Percentiles rank a stretch among this genome's conserved stretches.
These are phyloP conservation scores for Nerophis lumbriciformis DNA, from an alignment of 2,113 vertebrate genomes.

Conservation along the genomic window DNA sequence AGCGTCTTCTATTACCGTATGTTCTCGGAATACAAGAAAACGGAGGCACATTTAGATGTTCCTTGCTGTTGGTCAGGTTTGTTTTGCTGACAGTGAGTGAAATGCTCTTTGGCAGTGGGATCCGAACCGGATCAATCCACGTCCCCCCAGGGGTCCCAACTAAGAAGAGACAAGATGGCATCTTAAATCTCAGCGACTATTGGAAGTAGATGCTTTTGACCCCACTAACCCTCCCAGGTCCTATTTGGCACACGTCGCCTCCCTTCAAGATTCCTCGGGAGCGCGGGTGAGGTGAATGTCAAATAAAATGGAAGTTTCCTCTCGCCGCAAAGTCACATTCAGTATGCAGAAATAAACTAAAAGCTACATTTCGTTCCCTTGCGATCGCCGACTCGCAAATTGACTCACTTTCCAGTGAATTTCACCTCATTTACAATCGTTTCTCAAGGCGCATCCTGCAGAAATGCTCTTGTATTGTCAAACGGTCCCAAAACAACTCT, in stretches of 20 bases:
- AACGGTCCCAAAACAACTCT: no score
- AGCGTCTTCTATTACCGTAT: slow-evolving; percentile 1
- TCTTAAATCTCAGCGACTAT: slow-evolving; percentile 12
- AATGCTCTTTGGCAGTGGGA: slow-evolving; percentile 30
- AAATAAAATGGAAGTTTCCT: slow-evolving; percentile 4
- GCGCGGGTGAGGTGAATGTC: slow-evolving; percentile 2
- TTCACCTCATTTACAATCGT: neutral
- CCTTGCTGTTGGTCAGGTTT: slow-evolving; percentile 26
- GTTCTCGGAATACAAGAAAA: slow-evolving; percentile 10
- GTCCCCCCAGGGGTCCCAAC: slow-evolving; percentile 27
- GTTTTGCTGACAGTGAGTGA: slow-evolving; percentile 40
- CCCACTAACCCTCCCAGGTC: neutral
- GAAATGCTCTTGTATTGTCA: no score
- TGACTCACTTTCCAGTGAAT: neutral
- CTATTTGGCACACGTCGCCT: neutral
- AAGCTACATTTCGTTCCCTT: no score
- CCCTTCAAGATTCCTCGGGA: neutral
- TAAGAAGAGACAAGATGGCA: slow-evolving; percentile 7
- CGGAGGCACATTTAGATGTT: slow-evolving; percentile 3
- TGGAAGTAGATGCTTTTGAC: slow-evolving; percentile 5
- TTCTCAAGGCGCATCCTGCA: neutral
- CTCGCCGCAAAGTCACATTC: neutral
- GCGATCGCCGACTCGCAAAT: neutral
- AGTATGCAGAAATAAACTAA: neutral
- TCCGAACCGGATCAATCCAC: slow-evolving; percentile 33